Base-by-base conservation (phyloP, 2,797 vertebrate species). In the Iguana delicatissima region DNA sequence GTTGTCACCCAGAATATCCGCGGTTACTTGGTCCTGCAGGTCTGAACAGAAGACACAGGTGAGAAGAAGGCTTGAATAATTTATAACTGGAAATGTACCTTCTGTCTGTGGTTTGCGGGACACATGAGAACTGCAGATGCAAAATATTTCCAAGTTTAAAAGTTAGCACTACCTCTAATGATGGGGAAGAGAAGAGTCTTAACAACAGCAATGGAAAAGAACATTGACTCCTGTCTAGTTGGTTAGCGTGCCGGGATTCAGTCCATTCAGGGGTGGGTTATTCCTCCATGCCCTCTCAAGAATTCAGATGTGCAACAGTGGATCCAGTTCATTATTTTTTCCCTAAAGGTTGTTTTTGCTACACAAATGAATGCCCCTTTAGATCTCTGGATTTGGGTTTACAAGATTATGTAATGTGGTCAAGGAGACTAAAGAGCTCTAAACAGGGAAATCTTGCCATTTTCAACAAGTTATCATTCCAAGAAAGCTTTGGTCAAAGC, bases 1-100 rank as follows among this genome's bases (percentile, higher is more conserved):
- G 64, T 80, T 55, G 3, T 73, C 86, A 89, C 83, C 91, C 93
- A 89, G 88, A 95, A 7, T 85, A 2, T 85, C 29, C 90, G 80
- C 91, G 94, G 0, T 79, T 93, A 72, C 88, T 89, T 72, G 82
- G 85, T 89, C 55, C 95, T 13, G 74, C 50, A 80, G 69, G n/a
- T 42, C 85, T 93, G 69, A 92, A 1, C 69, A 92, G 90, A 90
- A 95, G 89, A 80, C 26, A 18, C 87, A 91, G 96, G 96, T 96
- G 92, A 96, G 96, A 69, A 69, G 64, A 32, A 29, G 20, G 9
- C 18, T n/a, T 88, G 50, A 7, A 24, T 79, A 22, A 79, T 69
- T n/a, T 76, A 29, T 35, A 64, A 85, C 26, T 22, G 64, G 26
- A 74, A 64, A 69, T 57, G 46, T 29, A 6, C 8, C 26, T 35